Evolutionary conservation across 2,888 invertebrate genomes (phyloP).

Genomic region (Julus scandinavius): DNA sequence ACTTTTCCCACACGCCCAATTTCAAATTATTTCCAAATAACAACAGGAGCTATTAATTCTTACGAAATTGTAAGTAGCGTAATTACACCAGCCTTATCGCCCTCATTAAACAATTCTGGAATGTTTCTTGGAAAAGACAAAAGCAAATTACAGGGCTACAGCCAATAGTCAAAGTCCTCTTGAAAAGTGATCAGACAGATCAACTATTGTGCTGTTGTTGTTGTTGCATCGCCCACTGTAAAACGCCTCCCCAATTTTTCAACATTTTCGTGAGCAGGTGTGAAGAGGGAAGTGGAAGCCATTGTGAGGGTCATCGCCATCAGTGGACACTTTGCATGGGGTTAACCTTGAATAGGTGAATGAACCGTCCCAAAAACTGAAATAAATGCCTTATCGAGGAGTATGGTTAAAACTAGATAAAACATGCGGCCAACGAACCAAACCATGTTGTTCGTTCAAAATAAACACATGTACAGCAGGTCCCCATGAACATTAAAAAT

Average conservation of each 20-base stretch:
- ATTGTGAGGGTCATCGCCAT: conserved; percentile 25
- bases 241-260: not conserved
- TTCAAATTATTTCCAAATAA: too few relatives aligned
- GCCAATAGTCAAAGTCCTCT: not conserved
- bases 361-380: conserved; percentile 14
- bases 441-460: too few relatives aligned
- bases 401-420: not conserved
- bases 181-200: not conserved
- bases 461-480: too few relatives aligned
- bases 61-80: too few relatives aligned
- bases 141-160: not conserved
- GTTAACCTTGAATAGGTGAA: conserved; percentile 28
- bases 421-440: not conserved
- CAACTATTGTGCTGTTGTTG: not conserved
- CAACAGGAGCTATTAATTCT: too few relatives aligned
- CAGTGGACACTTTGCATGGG: not conserved
- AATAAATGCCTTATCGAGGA: conserved; percentile 7
- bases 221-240: not conserved
- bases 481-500: too few relatives aligned
- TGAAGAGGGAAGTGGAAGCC: conserved; percentile 14
- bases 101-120: not conserved
- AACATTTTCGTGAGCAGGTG: not conserved
- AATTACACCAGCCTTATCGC: too few relatives aligned
- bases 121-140: not conserved
- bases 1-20: too few relatives aligned